Evolutionary conservation across 1,140 invertebrate genomes (phyloP).

Genomic region (Aplysia californica): DNA sequence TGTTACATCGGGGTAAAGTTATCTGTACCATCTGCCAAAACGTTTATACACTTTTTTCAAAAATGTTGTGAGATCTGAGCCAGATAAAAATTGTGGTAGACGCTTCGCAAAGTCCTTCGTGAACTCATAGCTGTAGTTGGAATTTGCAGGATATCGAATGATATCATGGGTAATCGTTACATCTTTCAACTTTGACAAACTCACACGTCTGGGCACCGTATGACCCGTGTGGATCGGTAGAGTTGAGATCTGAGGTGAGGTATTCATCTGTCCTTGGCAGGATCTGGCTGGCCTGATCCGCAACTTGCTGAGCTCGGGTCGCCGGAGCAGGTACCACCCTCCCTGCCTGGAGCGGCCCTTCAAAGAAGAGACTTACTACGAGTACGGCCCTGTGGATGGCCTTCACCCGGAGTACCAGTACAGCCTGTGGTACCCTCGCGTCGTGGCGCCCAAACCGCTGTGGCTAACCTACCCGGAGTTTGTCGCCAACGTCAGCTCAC

Average conservation of each 20-base stretch:
- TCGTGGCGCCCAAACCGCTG: background rate
- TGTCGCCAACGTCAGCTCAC: background rate
- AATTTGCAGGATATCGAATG: background rate
- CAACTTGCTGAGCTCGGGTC: slow-evolving; percentile 16
- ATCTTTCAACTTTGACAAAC: background rate
- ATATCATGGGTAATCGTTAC: background rate
- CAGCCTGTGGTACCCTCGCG: background rate
- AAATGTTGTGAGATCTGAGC: no score
- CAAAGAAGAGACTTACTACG: background rate
- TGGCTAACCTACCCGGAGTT: slow-evolving; percentile 9
- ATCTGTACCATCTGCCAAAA: no score
- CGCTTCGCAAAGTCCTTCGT: no score
- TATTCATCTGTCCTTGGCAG: slow-evolving; percentile 13
- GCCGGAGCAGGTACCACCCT: slow-evolving; percentile 7
- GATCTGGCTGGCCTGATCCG: slow-evolving; percentile 22
- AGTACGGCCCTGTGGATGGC: slow-evolving; percentile 15
- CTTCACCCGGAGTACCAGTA: slow-evolving; percentile 19
- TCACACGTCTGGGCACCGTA: background rate
- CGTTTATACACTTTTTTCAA: no score
- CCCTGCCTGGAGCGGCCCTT: slow-evolving; percentile 8
- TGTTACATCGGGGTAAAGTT: no score
- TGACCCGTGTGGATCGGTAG: background rate
- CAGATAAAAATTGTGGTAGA: no score
- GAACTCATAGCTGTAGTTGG: no score
- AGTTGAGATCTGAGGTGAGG: no score